Conservation (phyloP, 64 coral and sea anemone genomes). For the Anthopleura sola region DNA sequence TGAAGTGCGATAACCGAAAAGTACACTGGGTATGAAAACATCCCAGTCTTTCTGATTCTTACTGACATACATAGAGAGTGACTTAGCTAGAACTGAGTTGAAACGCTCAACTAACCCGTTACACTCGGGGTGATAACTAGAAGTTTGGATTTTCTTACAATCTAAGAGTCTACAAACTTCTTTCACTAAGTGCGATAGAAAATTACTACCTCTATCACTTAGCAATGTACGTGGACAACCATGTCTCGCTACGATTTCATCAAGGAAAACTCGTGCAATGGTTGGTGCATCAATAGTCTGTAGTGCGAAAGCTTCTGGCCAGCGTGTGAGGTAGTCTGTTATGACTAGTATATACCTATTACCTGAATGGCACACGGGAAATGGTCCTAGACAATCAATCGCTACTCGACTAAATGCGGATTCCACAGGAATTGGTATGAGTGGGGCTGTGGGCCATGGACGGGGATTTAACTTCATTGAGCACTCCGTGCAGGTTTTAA, state of each 20-base stretch:
- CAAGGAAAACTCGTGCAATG: slow-evolving; percentile 21
- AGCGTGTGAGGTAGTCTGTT: slow-evolving; percentile 15
- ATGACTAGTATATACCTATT: slow-evolving; percentile 41
- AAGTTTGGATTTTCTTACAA: slow-evolving; percentile 22
- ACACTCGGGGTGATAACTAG: slow-evolving; percentile 13
- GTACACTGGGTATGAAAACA: slow-evolving; percentile 14
- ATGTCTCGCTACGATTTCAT: slow-evolving; percentile 28
- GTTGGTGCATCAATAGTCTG: background rate
- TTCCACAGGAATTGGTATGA: slow-evolving; percentile 23
- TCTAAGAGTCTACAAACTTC: slow-evolving; percentile 21
- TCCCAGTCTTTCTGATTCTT: background rate
- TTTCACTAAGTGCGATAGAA: background rate
- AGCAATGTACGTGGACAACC: background rate
- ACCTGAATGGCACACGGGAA: background rate
- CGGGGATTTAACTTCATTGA: slow-evolving; percentile 7
- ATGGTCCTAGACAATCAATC: slow-evolving; percentile 1
- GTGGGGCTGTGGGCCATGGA: background rate
- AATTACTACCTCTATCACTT: slow-evolving; percentile 34
- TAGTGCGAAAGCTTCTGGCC: slow-evolving; percentile 14
- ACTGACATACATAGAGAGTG: slow-evolving; percentile 6
- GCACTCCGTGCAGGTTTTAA: background rate
- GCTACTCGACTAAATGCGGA: slow-evolving; percentile 19
- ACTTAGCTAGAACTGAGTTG: slow-evolving; percentile 6
- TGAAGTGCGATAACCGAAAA: slow-evolving; percentile 21
- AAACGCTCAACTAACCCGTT: slow-evolving; percentile 24